Conservation (phyloP, 2,888 invertebrate genomes). For the Temnothorax unifasciatus region DNA sequence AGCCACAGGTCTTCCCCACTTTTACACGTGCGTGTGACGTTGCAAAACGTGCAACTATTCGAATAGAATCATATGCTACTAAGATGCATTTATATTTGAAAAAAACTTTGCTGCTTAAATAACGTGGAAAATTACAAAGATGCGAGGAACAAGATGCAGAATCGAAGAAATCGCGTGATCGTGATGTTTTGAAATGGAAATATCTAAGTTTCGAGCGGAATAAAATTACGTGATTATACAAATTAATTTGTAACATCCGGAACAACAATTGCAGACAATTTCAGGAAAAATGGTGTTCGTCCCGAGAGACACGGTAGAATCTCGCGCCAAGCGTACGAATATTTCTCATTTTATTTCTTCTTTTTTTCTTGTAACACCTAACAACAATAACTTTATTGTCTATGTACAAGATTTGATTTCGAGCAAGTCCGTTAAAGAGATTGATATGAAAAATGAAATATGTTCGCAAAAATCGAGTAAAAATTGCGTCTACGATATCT, state of each 20-base stretch:
- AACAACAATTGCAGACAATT: neutral
- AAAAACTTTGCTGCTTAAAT: no score
- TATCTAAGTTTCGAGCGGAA: neutral
- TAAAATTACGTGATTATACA: no score
- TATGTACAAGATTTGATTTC: neutral
- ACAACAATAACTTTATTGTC: neutral
- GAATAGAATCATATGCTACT: no score
- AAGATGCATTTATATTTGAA: no score
- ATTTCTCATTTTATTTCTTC: neutral
- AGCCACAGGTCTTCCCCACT: slow-evolving; percentile 54
- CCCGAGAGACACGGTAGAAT: no score
- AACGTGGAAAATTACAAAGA: no score
- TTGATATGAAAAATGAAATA: neutral
- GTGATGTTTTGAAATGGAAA: neutral
- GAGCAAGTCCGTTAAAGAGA: neutral
- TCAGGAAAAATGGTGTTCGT: neutral
- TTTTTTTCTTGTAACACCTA: neutral
- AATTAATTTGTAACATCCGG: neutral
- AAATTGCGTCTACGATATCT: neutral
- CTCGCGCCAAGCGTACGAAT: no score
- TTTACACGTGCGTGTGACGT: slow-evolving; percentile 10
- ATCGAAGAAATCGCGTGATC: neutral
- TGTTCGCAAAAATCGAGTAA: neutral
- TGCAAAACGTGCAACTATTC: neutral
- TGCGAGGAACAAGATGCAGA: neutral